Conservation (phyloP, 2,888 invertebrate species). For the Stenurella melanura region DNA sequence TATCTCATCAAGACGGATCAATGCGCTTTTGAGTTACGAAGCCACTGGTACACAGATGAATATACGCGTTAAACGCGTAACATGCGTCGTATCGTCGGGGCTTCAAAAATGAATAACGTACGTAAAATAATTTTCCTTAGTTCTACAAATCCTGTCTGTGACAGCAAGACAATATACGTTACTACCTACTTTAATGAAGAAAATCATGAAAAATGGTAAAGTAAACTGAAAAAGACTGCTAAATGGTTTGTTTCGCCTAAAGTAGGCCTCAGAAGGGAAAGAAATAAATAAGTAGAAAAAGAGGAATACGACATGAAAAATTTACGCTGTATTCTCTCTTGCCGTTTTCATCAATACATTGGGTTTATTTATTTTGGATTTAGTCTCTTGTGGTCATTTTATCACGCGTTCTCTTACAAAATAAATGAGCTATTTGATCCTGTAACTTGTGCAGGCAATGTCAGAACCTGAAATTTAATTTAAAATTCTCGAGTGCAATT, state of each 20-base stretch:
- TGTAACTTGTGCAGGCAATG: not conserved
- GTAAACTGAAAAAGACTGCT: too few species aligned
- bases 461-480: not conserved
- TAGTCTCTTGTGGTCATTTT: not conserved
- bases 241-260: not conserved
- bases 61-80: too few species aligned
- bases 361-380: not conserved
- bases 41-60: too few species aligned
- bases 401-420: not conserved
- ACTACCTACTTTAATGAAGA: too few species aligned
- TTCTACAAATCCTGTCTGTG: too few species aligned
- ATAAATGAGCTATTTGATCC: not conserved
- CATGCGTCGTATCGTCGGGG: too few species aligned
- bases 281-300: not conserved
- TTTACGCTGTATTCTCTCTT: not conserved
- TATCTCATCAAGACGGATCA: too few species aligned
- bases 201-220: too few species aligned
- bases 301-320: not conserved
- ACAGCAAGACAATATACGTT: too few species aligned
- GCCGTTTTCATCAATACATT: slow-evolving; percentile 4
- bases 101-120: too few species aligned
- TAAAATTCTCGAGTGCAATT: not conserved
- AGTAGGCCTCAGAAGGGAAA: not conserved
- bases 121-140: too few species aligned
- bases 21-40: too few species aligned